Evolutionary conservation across 2,888 invertebrate genomes (phyloP).

Genomic region (Platycheirus albimanus): DNA sequence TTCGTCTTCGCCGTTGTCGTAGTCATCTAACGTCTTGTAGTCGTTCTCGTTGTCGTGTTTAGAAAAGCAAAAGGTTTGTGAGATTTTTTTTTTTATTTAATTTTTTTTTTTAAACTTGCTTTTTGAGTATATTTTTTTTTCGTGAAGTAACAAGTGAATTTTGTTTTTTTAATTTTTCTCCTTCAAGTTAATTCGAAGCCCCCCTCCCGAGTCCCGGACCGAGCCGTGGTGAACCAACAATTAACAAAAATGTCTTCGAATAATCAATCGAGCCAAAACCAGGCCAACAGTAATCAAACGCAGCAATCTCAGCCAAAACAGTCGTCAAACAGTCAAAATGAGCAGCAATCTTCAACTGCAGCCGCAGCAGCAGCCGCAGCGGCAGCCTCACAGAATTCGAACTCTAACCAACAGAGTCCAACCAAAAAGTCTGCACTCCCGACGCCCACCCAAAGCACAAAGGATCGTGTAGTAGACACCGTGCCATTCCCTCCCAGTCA

Average conservation of each 20-base stretch:
- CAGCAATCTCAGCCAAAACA: slow-evolving; percentile 62
- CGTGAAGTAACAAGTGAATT: slow-evolving; percentile 31
- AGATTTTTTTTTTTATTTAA: slow-evolving; percentile 15
- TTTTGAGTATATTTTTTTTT: slow-evolving; percentile 31
- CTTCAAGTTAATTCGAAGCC: slow-evolving; percentile 37
- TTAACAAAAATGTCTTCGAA: slow-evolving; percentile 80
- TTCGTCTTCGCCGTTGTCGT: too few relatives aligned
- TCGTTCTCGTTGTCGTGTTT: slow-evolving; percentile 18
- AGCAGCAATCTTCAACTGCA: slow-evolving; percentile 37
- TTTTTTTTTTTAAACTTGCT: too few relatives aligned
- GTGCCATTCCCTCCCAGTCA: slow-evolving; percentile 99
- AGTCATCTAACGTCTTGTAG: neutral
- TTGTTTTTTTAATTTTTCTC: slow-evolving; percentile 11
- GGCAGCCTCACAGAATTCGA: slow-evolving; percentile 61
- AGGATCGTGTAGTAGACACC: slow-evolving; percentile 83
- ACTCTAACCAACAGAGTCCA: slow-evolving; percentile 67
- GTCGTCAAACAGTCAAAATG: slow-evolving; percentile 66
- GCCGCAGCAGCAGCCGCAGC: slow-evolving; percentile 3
- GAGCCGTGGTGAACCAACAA: slow-evolving; percentile 18
- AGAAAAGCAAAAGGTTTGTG: slow-evolving; percentile 62
- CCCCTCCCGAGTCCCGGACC: neutral
- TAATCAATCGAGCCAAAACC: slow-evolving; percentile 79
- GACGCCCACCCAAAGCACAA: slow-evolving; percentile 74
- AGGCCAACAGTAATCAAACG: slow-evolving; percentile 74
- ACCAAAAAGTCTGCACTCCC: slow-evolving; percentile 71